A percentile compares a stretch with the other conserved stretches of the same genome.
These are phyloP conservation scores for Ladona fulva DNA, from an alignment of 1,140 invertebrate genomes.

Conservation along the genomic window DNA sequence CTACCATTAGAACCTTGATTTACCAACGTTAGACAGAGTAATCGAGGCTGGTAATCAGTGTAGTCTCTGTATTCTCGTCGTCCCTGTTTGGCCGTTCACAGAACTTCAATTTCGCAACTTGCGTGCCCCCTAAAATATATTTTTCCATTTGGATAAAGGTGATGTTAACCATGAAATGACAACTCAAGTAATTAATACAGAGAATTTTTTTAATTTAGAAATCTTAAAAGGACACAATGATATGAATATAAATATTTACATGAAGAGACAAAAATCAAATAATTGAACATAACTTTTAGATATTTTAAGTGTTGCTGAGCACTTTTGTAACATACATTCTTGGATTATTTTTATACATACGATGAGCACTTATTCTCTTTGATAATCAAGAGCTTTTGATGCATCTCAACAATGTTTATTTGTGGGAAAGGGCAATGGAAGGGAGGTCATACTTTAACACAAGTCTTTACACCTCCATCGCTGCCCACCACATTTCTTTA, in stretches of 20 bases:
- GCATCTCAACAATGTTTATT: background rate
- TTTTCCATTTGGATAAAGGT: too few species aligned
- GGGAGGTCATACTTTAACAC: background rate
- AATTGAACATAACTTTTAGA: constrained; percentile 7
- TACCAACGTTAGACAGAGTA: too few species aligned
- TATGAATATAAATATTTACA: constrained; percentile 43
- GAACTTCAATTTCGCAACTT: too few species aligned
- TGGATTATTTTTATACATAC: constrained; percentile 5
- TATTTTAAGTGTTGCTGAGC: constrained; percentile 1
- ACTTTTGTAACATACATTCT: constrained; percentile 10
- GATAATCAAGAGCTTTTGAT: constrained; percentile 2
- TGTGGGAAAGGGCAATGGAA: background rate
- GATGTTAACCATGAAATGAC: too few species aligned
- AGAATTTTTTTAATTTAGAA: constrained; percentile 41
- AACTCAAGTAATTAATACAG: constrained; percentile 30
- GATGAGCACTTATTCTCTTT: background rate
- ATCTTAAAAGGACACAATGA: constrained; percentile 38
- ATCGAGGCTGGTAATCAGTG: too few species aligned
- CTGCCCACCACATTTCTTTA: background rate
- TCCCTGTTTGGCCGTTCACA: too few species aligned
- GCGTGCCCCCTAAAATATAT: too few species aligned
- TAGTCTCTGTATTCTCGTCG: too few species aligned
- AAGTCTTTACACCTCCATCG: background rate
- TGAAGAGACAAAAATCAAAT: constrained; percentile 7
- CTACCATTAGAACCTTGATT: too few species aligned